Percentiles rank a stretch among this genome's conserved stretches.
Conservation (phyloP, 2,797 vertebrate genomes). For the Danio albolineatus region DNA sequence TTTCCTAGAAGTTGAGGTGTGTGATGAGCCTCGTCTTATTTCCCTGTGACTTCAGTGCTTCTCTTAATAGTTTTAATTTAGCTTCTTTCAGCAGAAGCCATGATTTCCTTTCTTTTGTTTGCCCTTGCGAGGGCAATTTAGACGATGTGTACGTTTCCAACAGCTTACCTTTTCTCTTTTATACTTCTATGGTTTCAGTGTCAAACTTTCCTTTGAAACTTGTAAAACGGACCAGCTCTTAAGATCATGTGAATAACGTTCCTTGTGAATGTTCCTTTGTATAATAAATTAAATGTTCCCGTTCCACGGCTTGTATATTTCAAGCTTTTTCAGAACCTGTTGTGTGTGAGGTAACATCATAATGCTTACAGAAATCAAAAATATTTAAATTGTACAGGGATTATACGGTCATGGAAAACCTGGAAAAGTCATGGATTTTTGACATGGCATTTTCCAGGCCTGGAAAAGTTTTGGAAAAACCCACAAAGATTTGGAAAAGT, state of each 20-base stretch:
- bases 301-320: constrained; percentile 37
- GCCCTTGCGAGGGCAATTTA: constrained; percentile 25
- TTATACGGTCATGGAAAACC: too few species aligned
- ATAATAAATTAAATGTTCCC: constrained; percentile 71
- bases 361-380: too few species aligned
- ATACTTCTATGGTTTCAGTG: constrained; percentile 53
- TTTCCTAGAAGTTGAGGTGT: not conserved
- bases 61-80: constrained; percentile 45
- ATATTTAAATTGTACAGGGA: too few species aligned
- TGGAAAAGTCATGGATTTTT: too few species aligned
- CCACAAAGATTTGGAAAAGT: too few species aligned
- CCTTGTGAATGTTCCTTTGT: constrained; percentile 72
- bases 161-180: constrained; percentile 49
- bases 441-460: too few species aligned
- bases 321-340: not conserved
- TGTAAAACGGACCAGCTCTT: constrained; percentile 67
- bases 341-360: not conserved
- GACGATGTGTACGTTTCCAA: constrained; percentile 27
- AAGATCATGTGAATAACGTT: constrained; percentile 66
- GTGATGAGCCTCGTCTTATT: constrained; percentile 16
- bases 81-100: constrained; percentile 25
- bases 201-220: constrained; percentile 56
- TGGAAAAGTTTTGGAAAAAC: too few species aligned
- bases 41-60: constrained; percentile 9
- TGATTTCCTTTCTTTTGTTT: constrained; percentile 30